phyloP scores from a whole-genome alignment of 2,113 vertebrate genomes.

The Centropus bengalensis region DNA sequence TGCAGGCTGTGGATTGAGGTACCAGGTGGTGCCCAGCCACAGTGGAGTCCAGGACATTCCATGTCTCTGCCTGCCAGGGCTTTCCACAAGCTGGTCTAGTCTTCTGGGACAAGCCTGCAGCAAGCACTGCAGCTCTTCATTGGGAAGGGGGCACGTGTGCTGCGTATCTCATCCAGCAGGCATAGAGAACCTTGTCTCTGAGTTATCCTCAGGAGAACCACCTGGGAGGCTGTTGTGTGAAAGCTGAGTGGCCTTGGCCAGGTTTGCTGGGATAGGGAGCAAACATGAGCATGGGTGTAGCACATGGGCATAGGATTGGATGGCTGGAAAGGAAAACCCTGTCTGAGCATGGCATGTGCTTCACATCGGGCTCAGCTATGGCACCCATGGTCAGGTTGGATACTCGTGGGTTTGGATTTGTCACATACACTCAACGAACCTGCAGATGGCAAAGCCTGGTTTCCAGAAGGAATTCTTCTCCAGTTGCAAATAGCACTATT shows the following conservation, averaged over 20 bases:
- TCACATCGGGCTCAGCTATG: rapidly evolving
- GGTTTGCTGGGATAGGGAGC: rapidly evolving
- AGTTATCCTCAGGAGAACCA: neutral
- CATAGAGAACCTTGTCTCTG: neutral
- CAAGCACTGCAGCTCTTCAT: rapidly evolving
- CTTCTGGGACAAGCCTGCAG: neutral
- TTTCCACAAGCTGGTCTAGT: neutral
- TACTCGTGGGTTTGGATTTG: neutral
- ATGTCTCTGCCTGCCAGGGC: neutral
- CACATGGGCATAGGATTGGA: rapidly evolving
- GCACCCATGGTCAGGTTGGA: neutral
- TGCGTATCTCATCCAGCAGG: neutral
- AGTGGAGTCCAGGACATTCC: neutral
- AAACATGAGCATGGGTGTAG: rapidly evolving
- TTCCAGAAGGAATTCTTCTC: neutral
- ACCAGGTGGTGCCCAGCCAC: rapidly evolving
- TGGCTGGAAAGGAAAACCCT: neutral
- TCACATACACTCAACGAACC: too few relatives aligned
- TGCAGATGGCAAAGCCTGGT: neutral
- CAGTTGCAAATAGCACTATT: neutral
- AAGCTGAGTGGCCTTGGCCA: neutral
- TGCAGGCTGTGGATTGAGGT: rapidly evolving
- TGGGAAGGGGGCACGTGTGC: rapidly evolving
- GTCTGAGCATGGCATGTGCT: neutral
- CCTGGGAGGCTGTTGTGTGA: neutral